Base-by-base conservation (phyloP, 2,888 invertebrate species). In the Caenorhabditis virilis region DNA sequence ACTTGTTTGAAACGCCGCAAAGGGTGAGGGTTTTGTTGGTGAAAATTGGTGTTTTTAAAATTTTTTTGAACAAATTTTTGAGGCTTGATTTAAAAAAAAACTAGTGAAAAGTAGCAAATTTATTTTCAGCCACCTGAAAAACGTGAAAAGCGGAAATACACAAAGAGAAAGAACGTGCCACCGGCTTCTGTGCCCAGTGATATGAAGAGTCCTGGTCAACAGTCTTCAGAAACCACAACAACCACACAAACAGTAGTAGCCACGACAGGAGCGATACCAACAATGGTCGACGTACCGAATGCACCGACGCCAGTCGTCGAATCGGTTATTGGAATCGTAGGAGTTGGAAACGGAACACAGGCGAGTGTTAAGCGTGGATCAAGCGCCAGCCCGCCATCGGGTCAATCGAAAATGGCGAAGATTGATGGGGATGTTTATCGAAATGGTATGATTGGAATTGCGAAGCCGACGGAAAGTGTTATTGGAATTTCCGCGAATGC, bases 121-220 rank as follows among this genome's bases (percentile, higher is more conserved):
- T n/a, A n/a, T n/a, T n/a, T n/a, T n/a, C n/a, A n/a, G 27, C 33
- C 35, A 7, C 54, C 50, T 16, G 56, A 56, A 27, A 57, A 55
- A 6, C 50, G 26, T 1, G 45, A 48, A 16, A 64, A 64, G 20
- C 50, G 64, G 11, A 64, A 64, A 36, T 64, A 64, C 47, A 64
- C 58, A 2, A 64, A 58, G 20, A 43, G 64, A 18, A 63, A 58
- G 30, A 55, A 16, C 35, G 46, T 58, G 56, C 23, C 23, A n/a
- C n/a, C 45, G 5, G 7, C 39, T 18, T 20, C 55, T 9, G 22
- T 6, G 4, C 5, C 35, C 22, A 15, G 4, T 16, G 49, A 49
- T 35, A 57, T 55, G 58, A 63, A 63, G 35, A 58, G 58, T n/a
- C 64, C 64, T 5, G 64, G 64, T 27, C 48, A 49, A 2, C 30